Conservation (phyloP, 2,113 vertebrate genomes). For the Ptychochromis oligacanthus region DNA sequence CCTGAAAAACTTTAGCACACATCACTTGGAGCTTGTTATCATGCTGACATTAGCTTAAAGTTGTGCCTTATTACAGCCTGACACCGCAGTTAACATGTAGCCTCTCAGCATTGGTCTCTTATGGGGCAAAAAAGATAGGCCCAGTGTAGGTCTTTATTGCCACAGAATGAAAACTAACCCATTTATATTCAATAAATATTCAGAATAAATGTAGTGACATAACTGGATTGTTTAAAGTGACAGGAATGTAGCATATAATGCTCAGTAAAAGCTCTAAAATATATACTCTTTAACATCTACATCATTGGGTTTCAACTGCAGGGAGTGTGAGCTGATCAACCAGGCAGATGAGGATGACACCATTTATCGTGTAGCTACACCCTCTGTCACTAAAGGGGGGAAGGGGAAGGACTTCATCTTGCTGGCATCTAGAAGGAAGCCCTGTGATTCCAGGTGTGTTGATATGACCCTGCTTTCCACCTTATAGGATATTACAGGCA, state of each 20-base stretch:
- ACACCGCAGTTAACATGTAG: neutral
- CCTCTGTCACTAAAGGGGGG: slow-evolving; percentile 74
- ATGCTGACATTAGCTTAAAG: too few species aligned
- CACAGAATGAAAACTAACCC: neutral
- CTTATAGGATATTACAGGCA: neutral
- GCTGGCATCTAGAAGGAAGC: slow-evolving; percentile 88
- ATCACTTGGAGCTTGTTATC: too few species aligned
- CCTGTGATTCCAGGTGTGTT: slow-evolving; percentile 86
- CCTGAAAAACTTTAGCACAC: neutral
- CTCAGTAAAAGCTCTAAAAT: neutral
- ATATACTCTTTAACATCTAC: neutral
- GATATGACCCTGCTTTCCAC: neutral
- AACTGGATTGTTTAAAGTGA: neutral
- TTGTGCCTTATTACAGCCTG: too few species aligned
- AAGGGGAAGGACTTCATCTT: slow-evolving; percentile 91
- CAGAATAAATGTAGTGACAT: neutral
- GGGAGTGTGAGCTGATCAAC: slow-evolving; percentile 86
- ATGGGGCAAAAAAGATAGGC: neutral
- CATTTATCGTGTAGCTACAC: slow-evolving; percentile 89
- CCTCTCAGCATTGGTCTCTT: neutral
- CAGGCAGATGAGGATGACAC: slow-evolving; percentile 89
- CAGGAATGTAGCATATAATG: neutral
- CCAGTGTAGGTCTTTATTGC: neutral
- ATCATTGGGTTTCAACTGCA: slow-evolving; percentile 49
- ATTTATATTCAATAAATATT: neutral